Base-by-base conservation (phyloP, 1,140 invertebrate species). In the Drosophila orena region DNA sequence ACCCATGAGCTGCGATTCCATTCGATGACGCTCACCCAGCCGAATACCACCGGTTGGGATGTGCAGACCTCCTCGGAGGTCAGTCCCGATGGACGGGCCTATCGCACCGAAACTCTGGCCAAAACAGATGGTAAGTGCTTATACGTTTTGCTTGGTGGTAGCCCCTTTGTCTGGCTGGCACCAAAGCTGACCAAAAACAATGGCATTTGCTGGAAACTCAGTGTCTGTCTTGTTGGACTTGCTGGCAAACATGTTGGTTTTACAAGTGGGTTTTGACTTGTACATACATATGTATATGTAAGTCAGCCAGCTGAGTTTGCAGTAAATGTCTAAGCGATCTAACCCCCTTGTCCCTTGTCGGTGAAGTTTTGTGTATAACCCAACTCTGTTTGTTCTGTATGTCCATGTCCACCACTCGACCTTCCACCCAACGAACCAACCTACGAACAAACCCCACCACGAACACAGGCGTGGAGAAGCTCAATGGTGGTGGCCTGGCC, bases 401-500 rank as follows among this genome's bases (percentile, higher is more conserved):
- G 83, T 84, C 69, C 49, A 60, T 62, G 55, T 80, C 34, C 50
- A 58, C 46, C 47, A 79, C 68, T 61, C 58, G 52, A 46, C 40
- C 42, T 40, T 14, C 53, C 57, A 73, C 37, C 66, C 71, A 46
- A 47, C 53, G 30, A 73, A 42, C n/a, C 53, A 22, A 74, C 50
- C 37, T 35, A 10, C 38, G 24, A 60, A 47, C 37, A 64, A 42
- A 42, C 46, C 34, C 22, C 42, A 34, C 53, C 38, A 34, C 27
- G 20, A 49, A 35, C 38, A 6, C 64, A 92, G 94, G 95, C 53
- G 93, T 88, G 22, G 93, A 94, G 75, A 93, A 94, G 80, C 93
- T 95, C 17, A 94, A 94, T 58, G 94, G 94, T 34, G 95, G 95
- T 35, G 95, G 95, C 40, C 92, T 93, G 24, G 93, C 94, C 10